Base-by-base conservation (phyloP, 2,113 vertebrate genomes). In the Gymnogyps californianus region DNA sequence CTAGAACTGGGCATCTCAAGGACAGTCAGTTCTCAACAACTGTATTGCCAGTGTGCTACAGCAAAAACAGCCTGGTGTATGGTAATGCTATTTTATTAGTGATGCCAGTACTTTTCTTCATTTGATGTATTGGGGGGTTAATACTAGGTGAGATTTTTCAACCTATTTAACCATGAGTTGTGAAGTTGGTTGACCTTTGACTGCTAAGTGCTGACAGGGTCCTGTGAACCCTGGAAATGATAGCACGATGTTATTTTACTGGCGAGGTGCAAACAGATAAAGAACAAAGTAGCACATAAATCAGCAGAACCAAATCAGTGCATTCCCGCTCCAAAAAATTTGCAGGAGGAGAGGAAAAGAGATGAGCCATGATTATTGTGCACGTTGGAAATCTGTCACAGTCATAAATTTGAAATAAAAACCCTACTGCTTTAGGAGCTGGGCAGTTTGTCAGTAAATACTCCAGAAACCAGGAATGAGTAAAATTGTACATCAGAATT, bases 271-370 rank as follows among this genome's bases (percentile, higher is more conserved):
- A 97, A 98, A 98, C 91, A 98, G 98, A 98, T 98, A 98, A 98
- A 98, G 97, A 98, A 98, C 98, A 98, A 98, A 98, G 98, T 97
- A 96, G 93, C 44, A 89, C 95, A 98, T 98, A 98, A 98, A 98
- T 97, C 97, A 98, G 75, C 57, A 92, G 92, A 95, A 97, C 91
- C 76, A 96, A 97, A 96, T 96, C 95, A 83, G 77, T 84, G 81
- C 62, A 44, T 62, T 94, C 70, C 78, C 51, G 64, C 59, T 88
- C 69, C 32, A 93, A 83, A 96, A 69, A 91, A 83, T 36, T 82
- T 83, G 8, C 47, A 49, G 55, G 71, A 93, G 79, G 78, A 78
- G 74, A 82, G 22, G 47, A 61, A 83, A 92, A 85, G 38, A 67
- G 65, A 84, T 57, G 31, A 85, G 18, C 22, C 12, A 16, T 46